Evolutionary conservation across 2,797 vertebrate species (phyloP), one percentile per base, ranked within the genome.

Genomic region (Lutjanus campechanus): DNA sequence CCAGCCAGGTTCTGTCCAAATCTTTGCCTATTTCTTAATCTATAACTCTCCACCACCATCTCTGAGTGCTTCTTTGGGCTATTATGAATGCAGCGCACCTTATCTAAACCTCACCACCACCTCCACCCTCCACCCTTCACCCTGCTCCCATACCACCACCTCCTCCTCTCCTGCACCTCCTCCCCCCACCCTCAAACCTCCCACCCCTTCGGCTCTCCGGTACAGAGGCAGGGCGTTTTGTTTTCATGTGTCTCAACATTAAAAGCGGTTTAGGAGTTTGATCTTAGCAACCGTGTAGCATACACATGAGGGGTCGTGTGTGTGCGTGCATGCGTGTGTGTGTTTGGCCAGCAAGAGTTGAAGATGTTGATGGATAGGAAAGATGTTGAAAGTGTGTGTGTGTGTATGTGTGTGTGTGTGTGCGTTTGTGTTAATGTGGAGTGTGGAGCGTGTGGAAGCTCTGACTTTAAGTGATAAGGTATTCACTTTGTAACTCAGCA

Each of bases 381-480:
- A 46, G 75, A 25, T 17, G 53, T 76, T 80, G 77, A 74, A 78
- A 81, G 81, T 56, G 83, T 54, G 51, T 36, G 65, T 55, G 58
- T 49, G 43, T 66, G 75, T 75, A 74, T 86, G 41, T 69, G 50
- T 25, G 63, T 77, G 51, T 69, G 68, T 43, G 58, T 54, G 51
- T 25, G 65, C 46, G 58, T 44, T 40, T 67, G 75, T 75, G 76
- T 86, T 85, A 87, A 86, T 88, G 80, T 63, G 77, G 20, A 79
- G 79, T 70, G 77, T 17, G 29, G 29, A 75, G 75, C 49, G 71
- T 75, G 86, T 91, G 84, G 74, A 91, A 88, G 82, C 86, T 84
- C 92, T 94, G 91, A 88, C 92, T 90, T 89, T 88, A 91, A 90
- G 89, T 94, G 92, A 94, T 94, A 94, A 94, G 90, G 88, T 89